Base-by-base conservation (phyloP, 2,888 invertebrate species). In the Tetrapedia diversipes region DNA sequence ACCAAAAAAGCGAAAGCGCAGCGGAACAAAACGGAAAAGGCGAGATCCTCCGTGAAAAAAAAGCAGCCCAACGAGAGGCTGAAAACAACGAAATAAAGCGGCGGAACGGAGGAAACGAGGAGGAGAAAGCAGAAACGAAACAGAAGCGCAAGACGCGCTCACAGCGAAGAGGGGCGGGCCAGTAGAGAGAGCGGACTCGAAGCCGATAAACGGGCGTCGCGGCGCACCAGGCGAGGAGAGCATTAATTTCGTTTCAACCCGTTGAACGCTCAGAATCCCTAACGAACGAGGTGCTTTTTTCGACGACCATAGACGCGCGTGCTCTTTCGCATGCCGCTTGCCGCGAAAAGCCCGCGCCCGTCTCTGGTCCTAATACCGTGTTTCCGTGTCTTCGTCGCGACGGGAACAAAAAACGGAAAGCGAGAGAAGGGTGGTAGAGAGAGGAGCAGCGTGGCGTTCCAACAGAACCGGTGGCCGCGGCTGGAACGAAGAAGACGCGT, bases 231-330 rank as follows among this genome's bases (percentile, higher is more conserved):
- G 22, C 67, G 59, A 51, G 34, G 64, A 66, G 66, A 64, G 68
- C 65, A 67, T 79, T 79, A 80, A 79, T 79, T 80, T 76, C 71
- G 61, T 68, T 65, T 71, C 65, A 49, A 65, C 71, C 61, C 75
- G 79, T 71, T 79, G 71, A 74, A 75, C 76, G 59, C 66, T 71
- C 63, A 49, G 74, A 74, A 76, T 77, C 59, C 67, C 54, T 79
- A 79, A 73, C 73, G 76, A 80, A 82, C 61, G 49, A 43, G 51
- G 39, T 41, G 47, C 59, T 76, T 78, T 80, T 76, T 82, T 73
- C 49, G 43, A 41, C 37, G 34, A 49, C 41, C 64, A 60, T 59
- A 63, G 53, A 73, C 64, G 72, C 73, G 49, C 49, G n/a, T 69
- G 66, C 53, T 59, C 60, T 72, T 74, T 80, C 78, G 47, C 67